Evolutionary conservation across 2,888 invertebrate genomes (phyloP).

Genomic region (Hoplodrina blanda): DNA sequence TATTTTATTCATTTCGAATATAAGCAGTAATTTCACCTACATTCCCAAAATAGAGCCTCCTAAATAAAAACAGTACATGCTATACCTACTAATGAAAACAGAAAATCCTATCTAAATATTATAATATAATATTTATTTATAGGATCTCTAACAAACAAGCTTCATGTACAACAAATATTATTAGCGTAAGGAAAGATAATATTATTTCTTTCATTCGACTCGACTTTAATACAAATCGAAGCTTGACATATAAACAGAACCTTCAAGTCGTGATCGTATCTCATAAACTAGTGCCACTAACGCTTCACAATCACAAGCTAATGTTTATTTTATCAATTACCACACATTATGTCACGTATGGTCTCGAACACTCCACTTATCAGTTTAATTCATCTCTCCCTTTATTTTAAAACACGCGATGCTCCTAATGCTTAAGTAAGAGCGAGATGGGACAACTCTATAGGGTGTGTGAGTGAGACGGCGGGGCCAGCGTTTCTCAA

Average conservation of each 20-base stretch:
- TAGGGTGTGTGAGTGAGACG: constrained; percentile 58
- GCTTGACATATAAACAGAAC: constrained; percentile 39
- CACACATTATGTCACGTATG: constrained; percentile 79
- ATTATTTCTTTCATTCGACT: constrained; percentile 36
- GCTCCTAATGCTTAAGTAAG: constrained; percentile 65
- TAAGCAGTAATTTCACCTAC: background rate
- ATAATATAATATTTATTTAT: background rate
- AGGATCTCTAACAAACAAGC: constrained; percentile 24
- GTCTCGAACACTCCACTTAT: constrained; percentile 72
- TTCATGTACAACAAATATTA: constrained; percentile 22
- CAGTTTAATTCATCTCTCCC: constrained; percentile 80
- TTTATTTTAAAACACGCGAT: constrained; percentile 76
- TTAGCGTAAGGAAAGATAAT: constrained; percentile 13
- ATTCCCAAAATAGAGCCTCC: background rate
- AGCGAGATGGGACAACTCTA: constrained; percentile 58
- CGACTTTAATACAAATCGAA: constrained; percentile 19
- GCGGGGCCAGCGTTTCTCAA: constrained; percentile 70
- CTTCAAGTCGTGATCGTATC: constrained; percentile 41
- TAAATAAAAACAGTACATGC: constrained; percentile 3
- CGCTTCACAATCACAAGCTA: constrained; percentile 47
- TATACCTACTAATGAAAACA: constrained; percentile 3
- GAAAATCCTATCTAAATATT: background rate
- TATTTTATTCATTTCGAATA: background rate
- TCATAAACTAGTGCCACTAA: constrained; percentile 38
- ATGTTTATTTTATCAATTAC: constrained; percentile 83